Percentiles rank a stretch among this genome's conserved stretches.
phyloP scores from a whole-genome alignment of 2,888 invertebrate species.

The Laspeyria flexula region DNA sequence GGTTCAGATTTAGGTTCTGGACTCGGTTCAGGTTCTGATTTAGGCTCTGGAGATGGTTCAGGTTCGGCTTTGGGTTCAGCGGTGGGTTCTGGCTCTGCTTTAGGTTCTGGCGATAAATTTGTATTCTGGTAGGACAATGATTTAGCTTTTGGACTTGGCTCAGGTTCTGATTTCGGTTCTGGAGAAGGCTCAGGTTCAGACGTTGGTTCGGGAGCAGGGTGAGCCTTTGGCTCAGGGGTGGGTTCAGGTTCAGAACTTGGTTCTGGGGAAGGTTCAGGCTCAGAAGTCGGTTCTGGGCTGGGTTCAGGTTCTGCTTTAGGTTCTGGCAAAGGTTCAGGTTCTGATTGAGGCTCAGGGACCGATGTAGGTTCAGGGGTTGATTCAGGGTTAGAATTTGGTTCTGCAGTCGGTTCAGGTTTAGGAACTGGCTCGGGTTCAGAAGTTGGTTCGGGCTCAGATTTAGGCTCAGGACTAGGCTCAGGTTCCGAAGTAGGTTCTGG shows the following conservation, averaged over 20 bases:
- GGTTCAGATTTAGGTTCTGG: slow-evolving; percentile 46
- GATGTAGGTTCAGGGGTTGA: slow-evolving; percentile 50
- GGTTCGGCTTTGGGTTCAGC: slow-evolving; percentile 52
- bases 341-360: slow-evolving; percentile 61
- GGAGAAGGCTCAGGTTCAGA: slow-evolving; percentile 52
- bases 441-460: slow-evolving; percentile 50
- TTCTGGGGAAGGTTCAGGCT: slow-evolving; percentile 40
- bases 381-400: slow-evolving; percentile 41
- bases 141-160: slow-evolving; percentile 63
- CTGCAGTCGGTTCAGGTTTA: slow-evolving; percentile 56
- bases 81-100: slow-evolving; percentile 42
- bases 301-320: slow-evolving; percentile 64
- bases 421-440: slow-evolving; percentile 36
- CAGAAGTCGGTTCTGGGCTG: slow-evolving; percentile 25
- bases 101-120: slow-evolving; percentile 24
- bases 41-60: slow-evolving; percentile 38
- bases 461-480: slow-evolving; percentile 52
- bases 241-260: slow-evolving; percentile 45
- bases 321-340: slow-evolving; percentile 55
- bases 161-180: slow-evolving; percentile 55
- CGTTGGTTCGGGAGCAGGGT: slow-evolving; percentile 41
- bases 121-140: slow-evolving; percentile 48
- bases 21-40: slow-evolving; percentile 49
- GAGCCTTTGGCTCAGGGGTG: slow-evolving; percentile 48
- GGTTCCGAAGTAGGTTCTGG: slow-evolving; percentile 31